phyloP scores from a whole-genome alignment of 2,797 vertebrate species.

The Peromyscus nudipes region DNA sequence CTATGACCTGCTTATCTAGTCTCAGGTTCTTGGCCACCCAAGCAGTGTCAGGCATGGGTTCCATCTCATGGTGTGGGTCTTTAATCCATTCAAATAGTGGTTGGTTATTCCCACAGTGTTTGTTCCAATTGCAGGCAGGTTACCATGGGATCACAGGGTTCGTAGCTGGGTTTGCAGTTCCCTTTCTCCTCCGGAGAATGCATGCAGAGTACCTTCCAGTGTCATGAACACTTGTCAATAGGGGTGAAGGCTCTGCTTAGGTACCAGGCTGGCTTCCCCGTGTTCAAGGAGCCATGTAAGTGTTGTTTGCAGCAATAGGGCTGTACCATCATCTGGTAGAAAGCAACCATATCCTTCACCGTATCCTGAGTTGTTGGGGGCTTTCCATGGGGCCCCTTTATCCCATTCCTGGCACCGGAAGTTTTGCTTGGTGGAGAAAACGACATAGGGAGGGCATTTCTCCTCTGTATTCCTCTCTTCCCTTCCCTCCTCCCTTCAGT shows the following conservation, averaged over 20 bases:
- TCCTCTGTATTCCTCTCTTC: not conserved
- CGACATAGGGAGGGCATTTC: too few species aligned
- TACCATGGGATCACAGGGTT: not conserved
- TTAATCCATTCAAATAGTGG: not conserved
- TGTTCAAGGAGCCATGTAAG: not conserved
- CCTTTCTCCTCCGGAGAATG: not conserved
- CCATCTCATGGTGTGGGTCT: not conserved
- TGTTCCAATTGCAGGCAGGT: not conserved
- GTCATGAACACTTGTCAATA: not conserved
- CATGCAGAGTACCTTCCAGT: not conserved
- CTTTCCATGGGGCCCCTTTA: not conserved
- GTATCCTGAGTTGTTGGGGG: not conserved
- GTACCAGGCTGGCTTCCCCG: not conserved
- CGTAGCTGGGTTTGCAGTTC: not conserved
- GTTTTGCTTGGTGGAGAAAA: not conserved
- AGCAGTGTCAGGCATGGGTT: not conserved
- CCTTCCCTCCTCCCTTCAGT: not conserved
- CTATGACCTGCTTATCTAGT: too few species aligned
- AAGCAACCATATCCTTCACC: not conserved
- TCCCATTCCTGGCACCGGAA: not conserved
- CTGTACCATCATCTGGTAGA: not conserved
- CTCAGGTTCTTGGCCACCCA: not conserved
- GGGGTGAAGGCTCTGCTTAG: not conserved
- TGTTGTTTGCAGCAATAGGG: not conserved
- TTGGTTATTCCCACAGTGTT: not conserved